Conservation (phyloP, 2,888 invertebrate genomes). For the Ormyrus pomaceus region DNA sequence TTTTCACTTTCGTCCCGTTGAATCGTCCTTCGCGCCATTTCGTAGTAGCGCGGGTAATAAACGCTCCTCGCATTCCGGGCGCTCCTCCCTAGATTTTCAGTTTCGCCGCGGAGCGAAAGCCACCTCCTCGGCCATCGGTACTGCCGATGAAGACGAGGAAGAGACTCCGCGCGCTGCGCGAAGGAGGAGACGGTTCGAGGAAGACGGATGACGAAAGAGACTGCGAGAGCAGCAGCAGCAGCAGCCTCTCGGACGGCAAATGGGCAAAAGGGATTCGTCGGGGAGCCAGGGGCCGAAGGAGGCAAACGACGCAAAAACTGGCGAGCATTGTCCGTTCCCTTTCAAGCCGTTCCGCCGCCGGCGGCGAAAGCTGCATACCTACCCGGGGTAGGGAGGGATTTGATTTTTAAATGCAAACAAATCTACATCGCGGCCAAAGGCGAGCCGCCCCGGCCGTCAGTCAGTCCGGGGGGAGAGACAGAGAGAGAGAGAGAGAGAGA, state of each 20-base stretch:
- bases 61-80: constrained; percentile 26
- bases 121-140: background rate
- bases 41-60: background rate
- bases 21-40: background rate
- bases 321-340: constrained; percentile 69
- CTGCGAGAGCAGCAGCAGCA: constrained; percentile 13
- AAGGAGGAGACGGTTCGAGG: constrained; percentile 49
- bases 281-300: constrained; percentile 60
- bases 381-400: constrained; percentile 64
- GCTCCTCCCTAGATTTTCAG: constrained; percentile 20
- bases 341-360: constrained; percentile 10
- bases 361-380: constrained; percentile 63
- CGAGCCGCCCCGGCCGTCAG: constrained; percentile 69
- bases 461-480: constrained; percentile 45
- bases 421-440: constrained; percentile 74
- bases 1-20: constrained; percentile 11
- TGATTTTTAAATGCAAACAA: constrained; percentile 76
- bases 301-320: constrained; percentile 74
- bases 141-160: constrained; percentile 51
- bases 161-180: background rate
- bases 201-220: constrained; percentile 57
- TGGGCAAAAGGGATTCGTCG: constrained; percentile 49
- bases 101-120: constrained; percentile 25
- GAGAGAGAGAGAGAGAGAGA: background rate
- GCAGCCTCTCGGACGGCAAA: constrained; percentile 21